These are phyloP conservation scores for Columbina picui DNA, from an alignment of 2,113 vertebrate genomes.

Conservation along the genomic window DNA sequence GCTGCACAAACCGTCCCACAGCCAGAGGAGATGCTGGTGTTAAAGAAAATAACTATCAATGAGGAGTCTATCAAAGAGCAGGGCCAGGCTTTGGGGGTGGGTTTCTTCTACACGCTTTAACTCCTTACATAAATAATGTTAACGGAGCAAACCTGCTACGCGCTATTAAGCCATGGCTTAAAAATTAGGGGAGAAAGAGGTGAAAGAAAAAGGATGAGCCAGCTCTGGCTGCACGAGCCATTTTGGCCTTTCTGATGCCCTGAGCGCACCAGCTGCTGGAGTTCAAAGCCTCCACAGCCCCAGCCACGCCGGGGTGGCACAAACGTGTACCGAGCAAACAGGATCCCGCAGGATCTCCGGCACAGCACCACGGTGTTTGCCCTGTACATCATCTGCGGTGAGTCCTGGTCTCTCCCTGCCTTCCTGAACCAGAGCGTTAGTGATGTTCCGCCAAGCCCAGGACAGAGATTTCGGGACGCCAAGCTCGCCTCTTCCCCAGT, in stretches of 20 bases:
- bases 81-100: background rate
- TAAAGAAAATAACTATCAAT: constrained; percentile 11
- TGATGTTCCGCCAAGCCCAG: background rate
- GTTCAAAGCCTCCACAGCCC: background rate
- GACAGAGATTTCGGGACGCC: background rate
- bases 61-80: background rate
- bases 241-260: background rate
- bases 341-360: background rate
- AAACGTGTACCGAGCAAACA: fast-evolving
- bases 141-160: background rate
- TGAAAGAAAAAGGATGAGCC: background rate
- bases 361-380: fast-evolving
- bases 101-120: background rate
- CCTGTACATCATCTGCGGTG: fast-evolving
- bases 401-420: background rate
- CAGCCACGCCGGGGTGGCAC: fast-evolving
- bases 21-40: constrained; percentile 36
- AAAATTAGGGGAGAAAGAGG: background rate
- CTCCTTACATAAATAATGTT: background rate
- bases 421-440: background rate
- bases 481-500: background rate
- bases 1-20: background rate
- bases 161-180: fast-evolving
- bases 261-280: background rate
- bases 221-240: fast-evolving